Evolutionary conservation across 2,797 vertebrate species (phyloP).

Genomic region (Semaprochilodus insignis): DNA sequence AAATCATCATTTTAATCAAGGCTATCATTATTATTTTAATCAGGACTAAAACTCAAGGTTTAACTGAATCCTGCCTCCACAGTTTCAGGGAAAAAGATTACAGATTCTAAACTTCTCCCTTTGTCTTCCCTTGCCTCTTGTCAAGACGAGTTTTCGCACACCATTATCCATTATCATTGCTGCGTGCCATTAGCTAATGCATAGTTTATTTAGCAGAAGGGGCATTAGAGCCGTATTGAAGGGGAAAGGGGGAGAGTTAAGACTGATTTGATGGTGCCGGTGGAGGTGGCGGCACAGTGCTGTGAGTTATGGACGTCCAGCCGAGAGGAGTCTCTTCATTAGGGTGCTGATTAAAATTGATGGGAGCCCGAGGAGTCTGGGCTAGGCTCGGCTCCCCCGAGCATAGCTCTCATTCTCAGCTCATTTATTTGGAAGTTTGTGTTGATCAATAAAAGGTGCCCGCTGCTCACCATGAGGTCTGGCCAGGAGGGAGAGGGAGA

Average conservation of each 20-base stretch:
- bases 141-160: constrained; percentile 70
- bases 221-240: constrained; percentile 78
- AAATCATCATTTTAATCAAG: background rate
- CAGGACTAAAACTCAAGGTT: too few relatives aligned
- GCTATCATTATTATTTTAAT: too few relatives aligned
- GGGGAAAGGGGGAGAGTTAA: constrained; percentile 58
- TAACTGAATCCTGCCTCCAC: background rate
- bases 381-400: constrained; percentile 78
- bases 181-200: constrained; percentile 73
- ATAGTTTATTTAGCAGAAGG: constrained; percentile 83
- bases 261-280: constrained; percentile 79
- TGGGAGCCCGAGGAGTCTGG: constrained; percentile 79
- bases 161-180: constrained; percentile 73
- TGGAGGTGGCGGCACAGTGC: constrained; percentile 70
- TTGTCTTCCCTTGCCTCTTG: constrained; percentile 34
- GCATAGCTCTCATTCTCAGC: constrained; percentile 84
- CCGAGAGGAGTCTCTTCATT: constrained; percentile 88
- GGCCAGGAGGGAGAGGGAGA: constrained; percentile 55
- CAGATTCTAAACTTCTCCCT: constrained; percentile 23
- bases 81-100: constrained; percentile 16
- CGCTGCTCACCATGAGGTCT: constrained; percentile 82
- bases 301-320: constrained; percentile 86
- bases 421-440: constrained; percentile 87
- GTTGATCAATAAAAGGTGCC: constrained; percentile 88
- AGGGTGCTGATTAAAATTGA: constrained; percentile 87